These are phyloP conservation scores for Eristalinus aeneus DNA, from an alignment of 2,888 invertebrate genomes.

Conservation along the genomic window DNA sequence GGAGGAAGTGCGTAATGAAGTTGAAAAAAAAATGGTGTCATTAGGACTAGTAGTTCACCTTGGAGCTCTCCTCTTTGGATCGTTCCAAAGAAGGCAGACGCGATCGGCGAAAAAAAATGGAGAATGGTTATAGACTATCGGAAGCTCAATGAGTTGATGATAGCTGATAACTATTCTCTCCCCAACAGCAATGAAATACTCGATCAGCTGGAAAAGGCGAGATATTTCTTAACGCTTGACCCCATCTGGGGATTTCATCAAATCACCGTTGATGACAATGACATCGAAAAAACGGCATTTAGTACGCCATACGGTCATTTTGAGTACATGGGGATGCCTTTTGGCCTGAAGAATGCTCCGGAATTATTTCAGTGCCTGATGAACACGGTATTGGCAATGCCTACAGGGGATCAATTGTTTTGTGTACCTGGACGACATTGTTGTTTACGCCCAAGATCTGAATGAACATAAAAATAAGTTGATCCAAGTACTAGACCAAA, in stretches of 20 bases:
- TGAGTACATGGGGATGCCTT: too few relatives aligned
- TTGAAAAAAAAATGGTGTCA: not conserved
- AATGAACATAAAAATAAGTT: constrained; percentile 27
- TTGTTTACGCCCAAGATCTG: constrained; percentile 35
- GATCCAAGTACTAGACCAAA: constrained; percentile 6
- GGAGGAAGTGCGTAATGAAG: not conserved
- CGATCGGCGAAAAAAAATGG: too few relatives aligned
- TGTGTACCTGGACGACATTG: constrained; percentile 52
- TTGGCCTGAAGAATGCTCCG: too few relatives aligned
- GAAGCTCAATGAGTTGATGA: constrained; percentile 27
- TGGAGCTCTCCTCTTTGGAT: too few relatives aligned
- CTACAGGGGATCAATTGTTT: constrained; percentile 31
- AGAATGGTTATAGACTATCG: constrained; percentile 38
- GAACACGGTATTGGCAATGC: constrained; percentile 40
- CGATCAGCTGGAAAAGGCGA: too few relatives aligned
- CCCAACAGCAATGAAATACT: constrained; percentile 35
- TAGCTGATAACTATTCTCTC: constrained; percentile 21
- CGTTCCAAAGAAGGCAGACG: too few relatives aligned
- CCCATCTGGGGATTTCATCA: constrained; percentile 17
- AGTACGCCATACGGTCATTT: too few relatives aligned
- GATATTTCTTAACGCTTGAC: constrained; percentile 12
- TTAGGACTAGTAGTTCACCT: too few relatives aligned
- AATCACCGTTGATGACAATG: constrained; percentile 5
- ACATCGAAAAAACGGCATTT: constrained; percentile 5
- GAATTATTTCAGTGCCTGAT: constrained; percentile 49